A percentile compares a stretch with the other conserved stretches of the same genome.
phyloP scores from a whole-genome alignment of 1,140 invertebrate species.

The Myzus persicae region DNA sequence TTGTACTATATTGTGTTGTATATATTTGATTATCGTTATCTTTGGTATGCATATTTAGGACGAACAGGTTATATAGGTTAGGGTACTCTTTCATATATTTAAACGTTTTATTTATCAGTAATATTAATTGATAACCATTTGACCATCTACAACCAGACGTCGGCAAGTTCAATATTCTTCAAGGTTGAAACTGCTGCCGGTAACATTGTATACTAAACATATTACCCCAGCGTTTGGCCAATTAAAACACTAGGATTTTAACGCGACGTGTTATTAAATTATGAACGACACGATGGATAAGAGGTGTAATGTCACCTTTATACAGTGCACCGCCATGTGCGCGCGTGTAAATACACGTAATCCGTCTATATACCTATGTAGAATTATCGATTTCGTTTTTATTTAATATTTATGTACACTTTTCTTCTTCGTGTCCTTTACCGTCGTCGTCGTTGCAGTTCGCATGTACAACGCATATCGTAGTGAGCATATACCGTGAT shows the following conservation, averaged over 20 bases:
- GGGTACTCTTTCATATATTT: not conserved
- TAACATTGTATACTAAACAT: not conserved
- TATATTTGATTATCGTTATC: not conserved
- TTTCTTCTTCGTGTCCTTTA: not conserved
- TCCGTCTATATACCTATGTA: not conserved
- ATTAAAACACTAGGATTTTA: not conserved
- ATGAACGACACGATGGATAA: not conserved
- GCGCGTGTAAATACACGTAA: not conserved
- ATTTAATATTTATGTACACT: not conserved
- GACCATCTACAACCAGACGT: not conserved
- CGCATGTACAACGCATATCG: not conserved
- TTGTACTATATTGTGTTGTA: not conserved
- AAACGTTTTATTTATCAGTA: not conserved
- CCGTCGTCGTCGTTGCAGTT: not conserved
- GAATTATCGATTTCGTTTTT: not conserved
- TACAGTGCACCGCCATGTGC: not conserved
- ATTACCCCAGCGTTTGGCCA: not conserved
- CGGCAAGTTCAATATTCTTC: not conserved
- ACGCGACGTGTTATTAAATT: not conserved
- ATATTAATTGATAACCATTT: not conserved
- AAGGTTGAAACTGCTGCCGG: not conserved
- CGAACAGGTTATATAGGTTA: not conserved
- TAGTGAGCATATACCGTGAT: not conserved
- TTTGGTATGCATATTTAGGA: not conserved
- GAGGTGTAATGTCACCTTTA: not conserved